Percentiles rank a stretch among this genome's conserved stretches.
Evolutionary conservation across 2,888 invertebrate genomes (phyloP).

Genomic region (Tetranychus piercei): DNA sequence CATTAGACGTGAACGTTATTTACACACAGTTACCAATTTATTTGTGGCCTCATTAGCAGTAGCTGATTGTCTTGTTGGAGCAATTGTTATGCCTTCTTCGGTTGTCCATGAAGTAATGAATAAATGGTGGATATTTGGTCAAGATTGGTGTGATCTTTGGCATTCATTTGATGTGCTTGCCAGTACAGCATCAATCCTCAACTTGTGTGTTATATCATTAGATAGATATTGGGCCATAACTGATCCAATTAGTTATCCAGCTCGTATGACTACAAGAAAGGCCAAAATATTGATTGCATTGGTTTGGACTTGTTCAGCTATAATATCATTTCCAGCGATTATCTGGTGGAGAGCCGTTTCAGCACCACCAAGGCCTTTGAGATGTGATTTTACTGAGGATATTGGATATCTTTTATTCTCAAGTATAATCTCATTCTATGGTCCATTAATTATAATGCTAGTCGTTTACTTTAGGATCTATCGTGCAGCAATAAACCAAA

Average conservation of each 20-base stretch:
- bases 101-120: constrained; percentile 59
- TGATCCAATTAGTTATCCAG: constrained; percentile 91
- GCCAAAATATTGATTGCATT: constrained; percentile 72
- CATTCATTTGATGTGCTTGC: constrained; percentile 87
- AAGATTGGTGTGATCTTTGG: constrained; percentile 94
- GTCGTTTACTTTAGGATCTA: constrained; percentile 94
- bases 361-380: constrained; percentile 39
- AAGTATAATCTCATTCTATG: constrained; percentile 89
- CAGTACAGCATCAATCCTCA: constrained; percentile 89
- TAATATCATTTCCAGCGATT: constrained; percentile 95
- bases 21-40: constrained; percentile 92
- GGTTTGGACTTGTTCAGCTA: constrained; percentile 89
- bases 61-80: constrained; percentile 84
- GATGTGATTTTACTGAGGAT: constrained; percentile 91
- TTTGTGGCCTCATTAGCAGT: constrained; percentile 90
- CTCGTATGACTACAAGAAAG: constrained; percentile 70
- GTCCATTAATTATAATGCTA: constrained; percentile 89
- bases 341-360: constrained; percentile 41
- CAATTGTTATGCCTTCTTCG: constrained; percentile 94
- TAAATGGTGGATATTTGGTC: constrained; percentile 65
- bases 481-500: constrained; percentile 77
- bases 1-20: constrained; percentile 72
- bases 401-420: constrained; percentile 89
- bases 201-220: constrained; percentile 85
- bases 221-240: constrained; percentile 88